Base-by-base conservation (phyloP, 2,113 vertebrate species). In the Serilophus lunatus region DNA sequence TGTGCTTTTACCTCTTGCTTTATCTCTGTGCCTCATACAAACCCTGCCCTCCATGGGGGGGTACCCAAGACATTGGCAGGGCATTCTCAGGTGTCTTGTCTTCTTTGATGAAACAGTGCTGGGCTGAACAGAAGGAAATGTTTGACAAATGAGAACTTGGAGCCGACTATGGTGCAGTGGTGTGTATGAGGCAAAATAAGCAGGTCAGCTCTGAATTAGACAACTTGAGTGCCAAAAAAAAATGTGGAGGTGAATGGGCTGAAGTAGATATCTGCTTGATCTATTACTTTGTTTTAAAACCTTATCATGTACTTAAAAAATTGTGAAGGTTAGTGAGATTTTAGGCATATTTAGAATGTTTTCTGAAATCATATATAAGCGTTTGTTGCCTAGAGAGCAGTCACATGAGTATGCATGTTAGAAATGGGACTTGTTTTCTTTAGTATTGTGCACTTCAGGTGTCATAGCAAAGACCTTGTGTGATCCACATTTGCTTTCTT, bases 391-490 rank as follows among this genome's bases (percentile, higher is more conserved):
- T 64, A 90, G 76, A 74, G 68, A 86, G 33, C 59, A 70, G 51
- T 71, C 31, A 36, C 31, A 14, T 36, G 63, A 66, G 56, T 65
- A 44, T 77, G 71, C 31, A 24, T 29, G 13, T 76, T 88, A 69
- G 85, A 95, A 91, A 71, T 61, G 56, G 65, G 44, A n/a, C 79
- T 91, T 77, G n/a, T 83, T 83, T 92, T 91, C 44, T 49, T 47
- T 51, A 59, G 38, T 36, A 18, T 40, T 45, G 40, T 47, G n/a
- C 18, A 9, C 28, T 66, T 81, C 13, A 70, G 79, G 20, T 91
- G 51, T 89, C 38, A 40, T 38, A 87, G 66, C 44, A 51, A 42
- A 79, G 59, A 47, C 50, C 18, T 66, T 44, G 15, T 56, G 26
- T 61, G 50, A 77, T 74, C 63, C n/a, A n/a, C n/a, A n/a, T 60